phyloP scores from a whole-genome alignment of 2,797 vertebrate species.

The Hypotaenidia okinawae region DNA sequence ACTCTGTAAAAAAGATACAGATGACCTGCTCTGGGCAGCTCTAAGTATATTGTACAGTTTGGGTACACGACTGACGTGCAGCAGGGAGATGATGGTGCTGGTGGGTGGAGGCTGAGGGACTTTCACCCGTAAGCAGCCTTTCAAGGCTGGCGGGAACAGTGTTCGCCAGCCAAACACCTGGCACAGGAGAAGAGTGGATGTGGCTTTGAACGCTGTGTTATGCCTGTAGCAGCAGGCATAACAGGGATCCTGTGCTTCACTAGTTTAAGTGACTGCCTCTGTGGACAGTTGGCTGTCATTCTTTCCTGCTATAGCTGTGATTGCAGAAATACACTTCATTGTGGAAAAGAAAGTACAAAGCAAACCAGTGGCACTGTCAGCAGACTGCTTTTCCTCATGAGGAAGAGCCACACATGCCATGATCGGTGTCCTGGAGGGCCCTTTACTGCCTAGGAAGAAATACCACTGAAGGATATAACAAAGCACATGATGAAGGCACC shows the following conservation, averaged over 20 bases:
- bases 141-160: not conserved
- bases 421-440: not conserved
- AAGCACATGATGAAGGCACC: not conserved
- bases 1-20: not conserved
- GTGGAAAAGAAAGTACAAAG: not conserved
- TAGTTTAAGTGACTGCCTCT: not conserved
- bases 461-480: not conserved
- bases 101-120: not conserved
- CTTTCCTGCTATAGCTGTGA: fast-evolving
- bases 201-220: fast-evolving
- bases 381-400: not conserved
- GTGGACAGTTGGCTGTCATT: not conserved
- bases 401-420: fast-evolving
- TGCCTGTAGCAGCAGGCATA: fast-evolving
- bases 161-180: not conserved
- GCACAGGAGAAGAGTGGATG: fast-evolving
- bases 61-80: not conserved
- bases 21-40: not conserved
- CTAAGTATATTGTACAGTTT: not conserved
- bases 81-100: not conserved
- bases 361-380: not conserved
- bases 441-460: not conserved
- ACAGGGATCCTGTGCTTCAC: not conserved
- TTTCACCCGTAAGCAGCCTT: not conserved
- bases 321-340: not conserved